Conservation (phyloP, 2,888 invertebrate genomes). For the Cerastis rubricosa region DNA sequence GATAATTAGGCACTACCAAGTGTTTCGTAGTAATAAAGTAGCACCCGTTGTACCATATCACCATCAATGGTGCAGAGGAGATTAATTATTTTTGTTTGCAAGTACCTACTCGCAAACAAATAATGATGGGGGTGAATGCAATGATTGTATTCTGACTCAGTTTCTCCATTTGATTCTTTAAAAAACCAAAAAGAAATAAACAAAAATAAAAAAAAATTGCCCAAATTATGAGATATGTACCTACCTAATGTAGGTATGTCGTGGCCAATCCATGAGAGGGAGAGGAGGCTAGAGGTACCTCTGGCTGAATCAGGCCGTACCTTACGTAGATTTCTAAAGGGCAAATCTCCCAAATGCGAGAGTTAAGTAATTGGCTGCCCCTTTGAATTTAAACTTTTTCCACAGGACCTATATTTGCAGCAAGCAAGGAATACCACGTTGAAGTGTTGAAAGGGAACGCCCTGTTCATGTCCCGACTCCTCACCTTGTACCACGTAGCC, state of each 20-base stretch:
- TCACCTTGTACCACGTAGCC: constrained; percentile 74
- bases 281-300: too few species aligned
- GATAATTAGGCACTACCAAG: too few species aligned
- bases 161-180: background rate
- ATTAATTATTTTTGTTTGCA: too few species aligned
- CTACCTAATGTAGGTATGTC: background rate
- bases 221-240: background rate
- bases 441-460: constrained; percentile 75
- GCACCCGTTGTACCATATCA: too few species aligned
- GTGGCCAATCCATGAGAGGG: background rate
- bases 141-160: background rate
- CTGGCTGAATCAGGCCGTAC: background rate
- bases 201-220: too few species aligned
- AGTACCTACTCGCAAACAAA: background rate
- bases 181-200: background rate
- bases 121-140: background rate
- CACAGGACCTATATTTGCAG: constrained; percentile 76
- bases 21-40: background rate
- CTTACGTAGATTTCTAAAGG: background rate
- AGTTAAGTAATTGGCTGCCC: background rate
- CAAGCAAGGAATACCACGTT: constrained; percentile 73
- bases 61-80: too few species aligned
- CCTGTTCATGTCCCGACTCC: constrained; percentile 74
- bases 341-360: background rate
- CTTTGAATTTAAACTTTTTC: background rate